Evolutionary conservation across 2,888 invertebrate genomes (phyloP).

Genomic region (Lochmaea capreae): DNA sequence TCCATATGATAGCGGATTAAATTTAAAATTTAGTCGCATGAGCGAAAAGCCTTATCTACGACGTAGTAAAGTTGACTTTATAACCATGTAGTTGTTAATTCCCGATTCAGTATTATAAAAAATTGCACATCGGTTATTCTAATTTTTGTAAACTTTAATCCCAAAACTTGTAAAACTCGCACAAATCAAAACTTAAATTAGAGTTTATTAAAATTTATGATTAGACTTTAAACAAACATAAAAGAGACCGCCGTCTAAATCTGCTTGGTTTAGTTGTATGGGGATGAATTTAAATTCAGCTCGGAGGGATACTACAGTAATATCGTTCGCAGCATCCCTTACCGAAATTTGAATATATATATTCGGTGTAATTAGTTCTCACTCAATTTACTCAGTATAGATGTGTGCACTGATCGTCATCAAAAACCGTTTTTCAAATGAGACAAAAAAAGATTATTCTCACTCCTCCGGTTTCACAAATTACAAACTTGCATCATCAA

Average conservation of each 20-base stretch:
- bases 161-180: neutral
- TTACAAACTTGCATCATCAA: too few relatives aligned
- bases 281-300: conserved; percentile 40
- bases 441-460: neutral
- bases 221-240: conserved; percentile 31
- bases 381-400: conserved; percentile 32
- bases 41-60: neutral
- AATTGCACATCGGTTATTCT: neutral
- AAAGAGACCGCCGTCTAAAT: conserved; percentile 27
- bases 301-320: conserved; percentile 39
- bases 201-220: conserved; percentile 21
- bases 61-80: neutral
- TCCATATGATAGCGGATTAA: neutral
- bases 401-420: conserved; percentile 9
- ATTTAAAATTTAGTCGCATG: neutral
- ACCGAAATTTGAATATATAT: conserved; percentile 35
- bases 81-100: neutral
- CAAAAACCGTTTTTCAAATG: neutral
- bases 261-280: conserved; percentile 22
- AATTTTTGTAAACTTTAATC: neutral
- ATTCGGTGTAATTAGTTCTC: conserved; percentile 41
- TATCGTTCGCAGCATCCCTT: conserved; percentile 30
- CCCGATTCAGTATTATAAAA: too few relatives aligned
- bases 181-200: conserved; percentile 1
- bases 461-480: too few relatives aligned